phyloP scores from a whole-genome alignment of 2,797 vertebrate genomes.

The Buceros bicornis region DNA sequence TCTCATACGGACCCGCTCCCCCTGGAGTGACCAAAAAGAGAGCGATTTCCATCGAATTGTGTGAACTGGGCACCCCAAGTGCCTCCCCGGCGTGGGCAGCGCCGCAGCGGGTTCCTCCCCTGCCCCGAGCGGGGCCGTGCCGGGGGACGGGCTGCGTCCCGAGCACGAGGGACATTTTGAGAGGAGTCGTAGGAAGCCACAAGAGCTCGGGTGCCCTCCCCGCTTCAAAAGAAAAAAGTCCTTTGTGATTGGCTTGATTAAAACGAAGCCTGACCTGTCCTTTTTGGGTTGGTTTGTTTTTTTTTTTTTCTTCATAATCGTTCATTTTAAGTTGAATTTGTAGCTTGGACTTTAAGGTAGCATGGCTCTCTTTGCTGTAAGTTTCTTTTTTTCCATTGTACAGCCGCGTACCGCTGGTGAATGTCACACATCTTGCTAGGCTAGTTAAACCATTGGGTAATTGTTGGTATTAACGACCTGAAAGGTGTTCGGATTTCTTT shows the following conservation, averaged over 20 bases:
- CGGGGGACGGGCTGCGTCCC: fast-evolving
- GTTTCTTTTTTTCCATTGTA: constrained; percentile 83
- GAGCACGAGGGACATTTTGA: fast-evolving
- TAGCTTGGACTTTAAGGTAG: constrained; percentile 99
- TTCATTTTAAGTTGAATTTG: constrained; percentile 85
- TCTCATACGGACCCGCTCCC: fast-evolving
- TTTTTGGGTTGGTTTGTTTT: constrained; percentile 48
- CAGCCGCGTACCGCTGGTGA: constrained; percentile 92
- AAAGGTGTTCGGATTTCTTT: constrained; percentile 89
- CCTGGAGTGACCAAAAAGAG: not conserved
- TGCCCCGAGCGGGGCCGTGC: not conserved
- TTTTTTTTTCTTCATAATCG: constrained; percentile 65
- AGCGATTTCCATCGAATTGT: fast-evolving
- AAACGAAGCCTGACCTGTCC: constrained; percentile 79
- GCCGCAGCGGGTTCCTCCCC: fast-evolving
- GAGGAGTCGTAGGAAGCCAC: not conserved
- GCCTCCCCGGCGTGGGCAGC: not conserved
- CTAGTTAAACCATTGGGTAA: constrained; percentile 89
- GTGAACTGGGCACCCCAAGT: not conserved
- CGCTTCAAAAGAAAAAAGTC: not conserved
- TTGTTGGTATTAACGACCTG: constrained; percentile 90
- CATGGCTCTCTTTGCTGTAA: constrained; percentile 93
- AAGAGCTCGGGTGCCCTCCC: not conserved
- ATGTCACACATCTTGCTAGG: constrained; percentile 93
- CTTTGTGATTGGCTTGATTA: constrained; percentile 73